Percentiles rank a stretch among this genome's conserved stretches.
phyloP scores from a whole-genome alignment of 2,113 vertebrate genomes.

The Albula goreensis region DNA sequence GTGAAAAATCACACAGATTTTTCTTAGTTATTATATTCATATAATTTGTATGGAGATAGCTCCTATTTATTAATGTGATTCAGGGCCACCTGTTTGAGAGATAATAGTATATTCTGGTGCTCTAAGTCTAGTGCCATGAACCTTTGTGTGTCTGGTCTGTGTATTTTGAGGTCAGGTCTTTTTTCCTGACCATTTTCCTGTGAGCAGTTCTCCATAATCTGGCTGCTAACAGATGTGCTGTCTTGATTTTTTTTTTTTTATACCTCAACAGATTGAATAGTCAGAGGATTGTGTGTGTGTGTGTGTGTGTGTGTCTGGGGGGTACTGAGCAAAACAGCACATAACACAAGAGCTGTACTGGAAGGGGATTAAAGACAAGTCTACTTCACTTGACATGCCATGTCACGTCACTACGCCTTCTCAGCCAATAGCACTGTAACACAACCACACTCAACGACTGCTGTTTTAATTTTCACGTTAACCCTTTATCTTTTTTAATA shows the following conservation, averaged over 20 bases:
- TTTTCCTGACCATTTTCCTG: not conserved
- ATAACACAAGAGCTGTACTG: not conserved
- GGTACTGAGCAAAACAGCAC: not conserved
- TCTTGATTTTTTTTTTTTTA: not conserved
- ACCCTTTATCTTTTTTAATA: constrained; percentile 28
- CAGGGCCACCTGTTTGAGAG: not conserved
- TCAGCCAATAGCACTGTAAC: constrained; percentile 37
- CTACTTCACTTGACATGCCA: constrained; percentile 15
- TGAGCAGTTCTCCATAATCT: not conserved
- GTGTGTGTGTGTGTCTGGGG: not conserved
- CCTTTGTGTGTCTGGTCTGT: not conserved
- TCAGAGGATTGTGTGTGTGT: too few species aligned
- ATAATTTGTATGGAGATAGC: not conserved
- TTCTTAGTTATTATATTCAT: not conserved
- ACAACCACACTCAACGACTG: constrained; percentile 27
- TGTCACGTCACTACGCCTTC: constrained; percentile 23
- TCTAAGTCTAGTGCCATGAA: not conserved
- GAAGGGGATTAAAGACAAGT: constrained; percentile 17
- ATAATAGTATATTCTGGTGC: not conserved
- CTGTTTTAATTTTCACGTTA: constrained; percentile 31
- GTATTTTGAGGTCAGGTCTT: not conserved
- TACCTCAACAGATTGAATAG: constrained; percentile 2
- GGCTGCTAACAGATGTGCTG: constrained; percentile 11
- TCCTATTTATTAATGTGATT: not conserved
- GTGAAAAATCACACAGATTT: not conserved